Percentiles rank a stretch among this genome's conserved stretches.
phyloP scores from a whole-genome alignment of 2,888 invertebrate genomes.

The Tromatobia lineatoria region DNA sequence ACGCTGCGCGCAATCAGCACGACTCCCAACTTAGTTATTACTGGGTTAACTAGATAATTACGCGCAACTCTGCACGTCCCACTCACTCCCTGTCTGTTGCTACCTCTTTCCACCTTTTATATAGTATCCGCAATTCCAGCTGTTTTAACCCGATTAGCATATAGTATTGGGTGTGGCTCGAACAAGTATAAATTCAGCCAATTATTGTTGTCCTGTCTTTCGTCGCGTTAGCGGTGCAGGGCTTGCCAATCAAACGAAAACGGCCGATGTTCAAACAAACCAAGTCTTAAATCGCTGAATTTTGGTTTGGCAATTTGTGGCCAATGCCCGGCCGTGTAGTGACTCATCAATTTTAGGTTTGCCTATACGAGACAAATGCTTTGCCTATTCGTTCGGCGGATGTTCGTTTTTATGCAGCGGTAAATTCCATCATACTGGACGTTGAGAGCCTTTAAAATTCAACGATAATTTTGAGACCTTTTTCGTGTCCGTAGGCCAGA shows the following conservation, averaged over 20 bases:
- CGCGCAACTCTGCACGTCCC: constrained; percentile 39
- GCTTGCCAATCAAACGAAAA: not conserved
- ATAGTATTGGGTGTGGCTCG: constrained; percentile 29
- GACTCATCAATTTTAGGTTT: too few species aligned
- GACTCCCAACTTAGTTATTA: constrained; percentile 68
- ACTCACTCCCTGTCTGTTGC: not conserved
- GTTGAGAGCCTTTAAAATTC: too few species aligned
- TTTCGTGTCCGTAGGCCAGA: too few species aligned
- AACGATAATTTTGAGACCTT: too few species aligned
- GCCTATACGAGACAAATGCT: too few species aligned
- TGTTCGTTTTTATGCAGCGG: too few species aligned
- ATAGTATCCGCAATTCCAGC: constrained; percentile 22
- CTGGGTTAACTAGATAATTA: constrained; percentile 68
- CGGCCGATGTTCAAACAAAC: too few species aligned
- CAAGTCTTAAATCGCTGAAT: too few species aligned
- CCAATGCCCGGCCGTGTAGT: too few species aligned
- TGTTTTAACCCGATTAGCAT: constrained; percentile 58
- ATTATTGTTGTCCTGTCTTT: constrained; percentile 8
- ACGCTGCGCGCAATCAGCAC: constrained; percentile 63
- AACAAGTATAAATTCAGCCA: not conserved
- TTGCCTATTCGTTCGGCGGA: too few species aligned
- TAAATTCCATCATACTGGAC: too few species aligned
- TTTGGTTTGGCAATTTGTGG: too few species aligned
- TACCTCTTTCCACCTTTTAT: not conserved
- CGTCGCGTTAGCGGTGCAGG: not conserved